Percentiles rank a stretch among this genome's conserved stretches.
Conservation (phyloP, 1,140 invertebrate species). For the Copidosoma floridanum region DNA sequence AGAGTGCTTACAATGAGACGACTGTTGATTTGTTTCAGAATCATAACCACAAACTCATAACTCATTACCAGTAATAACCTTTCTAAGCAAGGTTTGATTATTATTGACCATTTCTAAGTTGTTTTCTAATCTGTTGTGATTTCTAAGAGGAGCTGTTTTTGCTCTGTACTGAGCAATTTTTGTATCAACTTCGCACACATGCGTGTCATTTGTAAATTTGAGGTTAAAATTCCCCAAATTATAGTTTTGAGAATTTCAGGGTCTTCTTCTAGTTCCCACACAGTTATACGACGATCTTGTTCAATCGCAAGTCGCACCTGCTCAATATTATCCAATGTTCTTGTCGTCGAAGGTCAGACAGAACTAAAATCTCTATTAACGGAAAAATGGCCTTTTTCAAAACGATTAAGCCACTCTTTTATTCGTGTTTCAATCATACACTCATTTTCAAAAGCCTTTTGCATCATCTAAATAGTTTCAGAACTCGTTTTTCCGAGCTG, state of each 20-base stretch:
- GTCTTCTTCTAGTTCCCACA: background rate
- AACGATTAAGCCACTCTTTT: background rate
- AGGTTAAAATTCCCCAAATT: background rate
- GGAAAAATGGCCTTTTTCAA: background rate
- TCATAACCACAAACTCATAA: slow-evolving; percentile 33
- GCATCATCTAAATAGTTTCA: background rate
- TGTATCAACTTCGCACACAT: slow-evolving; percentile 9
- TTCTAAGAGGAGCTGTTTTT: slow-evolving; percentile 34
- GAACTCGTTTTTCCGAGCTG: background rate
- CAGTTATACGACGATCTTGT: slow-evolving; percentile 8
- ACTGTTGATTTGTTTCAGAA: slow-evolving; percentile 7
- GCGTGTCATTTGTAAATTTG: background rate
- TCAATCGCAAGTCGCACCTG: background rate
- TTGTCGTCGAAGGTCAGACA: slow-evolving; percentile 1
- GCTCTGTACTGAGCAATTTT: slow-evolving; percentile 31
- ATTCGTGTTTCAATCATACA: background rate
- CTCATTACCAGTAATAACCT: slow-evolving; percentile 34
- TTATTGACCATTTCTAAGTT: slow-evolving; percentile 54
- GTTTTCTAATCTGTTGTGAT: slow-evolving; percentile 27
- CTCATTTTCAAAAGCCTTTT: slow-evolving; percentile 1
- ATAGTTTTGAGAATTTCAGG: slow-evolving; percentile 1
- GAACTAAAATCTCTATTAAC: background rate
- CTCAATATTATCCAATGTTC: background rate
- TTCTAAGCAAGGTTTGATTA: slow-evolving; percentile 50
- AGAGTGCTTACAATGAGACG: slow-evolving; percentile 15